phyloP scores from a whole-genome alignment of 2,888 invertebrate genomes.

The Cerastis rubricosa region DNA sequence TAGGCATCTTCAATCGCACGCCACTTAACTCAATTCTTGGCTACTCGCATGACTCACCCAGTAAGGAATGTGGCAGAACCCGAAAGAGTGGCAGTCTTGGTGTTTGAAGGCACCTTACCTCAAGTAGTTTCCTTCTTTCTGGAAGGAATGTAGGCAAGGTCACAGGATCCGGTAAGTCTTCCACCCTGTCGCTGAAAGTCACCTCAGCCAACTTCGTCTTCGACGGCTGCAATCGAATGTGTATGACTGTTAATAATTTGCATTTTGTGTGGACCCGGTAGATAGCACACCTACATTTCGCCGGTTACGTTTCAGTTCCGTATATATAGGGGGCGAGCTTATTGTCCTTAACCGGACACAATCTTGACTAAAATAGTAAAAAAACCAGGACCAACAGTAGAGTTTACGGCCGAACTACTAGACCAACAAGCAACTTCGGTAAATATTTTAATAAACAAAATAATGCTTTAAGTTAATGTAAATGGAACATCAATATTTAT shows the following conservation, averaged over 20 bases:
- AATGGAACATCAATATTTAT: not conserved
- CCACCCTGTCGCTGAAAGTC: conserved; percentile 82
- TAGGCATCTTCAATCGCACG: not conserved
- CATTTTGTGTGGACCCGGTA: not conserved
- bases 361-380: not conserved
- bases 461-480: not conserved
- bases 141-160: conserved; percentile 76
- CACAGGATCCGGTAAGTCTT: conserved; percentile 85
- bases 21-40: not conserved
- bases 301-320: not conserved
- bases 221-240: conserved; percentile 78
- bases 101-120: conserved; percentile 70
- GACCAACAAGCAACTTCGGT: not conserved
- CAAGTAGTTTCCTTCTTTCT: conserved; percentile 83
- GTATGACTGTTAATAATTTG: not conserved
- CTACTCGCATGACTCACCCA: not conserved
- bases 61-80: not conserved
- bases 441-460: not conserved
- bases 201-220: conserved; percentile 85
- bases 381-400: not conserved
- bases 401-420: not conserved
- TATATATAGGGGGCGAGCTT: not conserved
- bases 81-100: not conserved
- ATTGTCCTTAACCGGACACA: not conserved
- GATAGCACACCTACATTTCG: not conserved